These are phyloP conservation scores for Dascillus cervinus DNA, from an alignment of 2,888 invertebrate species.

Conservation along the genomic window DNA sequence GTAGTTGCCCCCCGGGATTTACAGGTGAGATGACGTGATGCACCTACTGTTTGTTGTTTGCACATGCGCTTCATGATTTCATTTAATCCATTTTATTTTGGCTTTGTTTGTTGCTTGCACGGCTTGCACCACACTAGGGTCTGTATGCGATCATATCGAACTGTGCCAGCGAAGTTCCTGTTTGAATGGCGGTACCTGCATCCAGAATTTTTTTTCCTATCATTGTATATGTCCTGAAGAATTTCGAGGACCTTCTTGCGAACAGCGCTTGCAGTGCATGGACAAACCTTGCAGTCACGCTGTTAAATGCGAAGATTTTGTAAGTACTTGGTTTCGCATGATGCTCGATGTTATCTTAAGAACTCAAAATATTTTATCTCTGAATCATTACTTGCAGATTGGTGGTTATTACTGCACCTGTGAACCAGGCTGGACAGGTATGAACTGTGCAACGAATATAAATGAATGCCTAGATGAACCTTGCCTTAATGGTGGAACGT, in stretches of 20 bases:
- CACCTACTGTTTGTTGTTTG: conserved; percentile 3
- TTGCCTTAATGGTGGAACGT: conserved; percentile 59
- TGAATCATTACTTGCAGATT: conserved; percentile 43
- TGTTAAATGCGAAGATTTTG: conserved; percentile 53
- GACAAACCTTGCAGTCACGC: conserved; percentile 56
- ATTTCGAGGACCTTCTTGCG: conserved; percentile 36
- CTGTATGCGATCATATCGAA: conserved; percentile 30
- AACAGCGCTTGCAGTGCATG: conserved; percentile 43
- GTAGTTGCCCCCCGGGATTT: conserved; percentile 63
- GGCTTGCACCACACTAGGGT: conserved; percentile 24
- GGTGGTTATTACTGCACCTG: conserved; percentile 63
- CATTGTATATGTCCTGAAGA: conserved; percentile 40
- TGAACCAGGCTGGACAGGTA: conserved; percentile 60
- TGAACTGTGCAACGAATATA: conserved; percentile 49
- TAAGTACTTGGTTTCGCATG: conserved; percentile 44
- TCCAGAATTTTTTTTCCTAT: conserved; percentile 30
- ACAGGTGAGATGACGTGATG: conserved; percentile 50
- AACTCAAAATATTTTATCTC: too few species aligned
- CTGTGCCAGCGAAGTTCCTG: conserved; percentile 38
- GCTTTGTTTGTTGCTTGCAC: conserved; percentile 17
- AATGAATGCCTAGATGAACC: conserved; percentile 51
- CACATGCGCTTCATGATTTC: conserved; percentile 1
- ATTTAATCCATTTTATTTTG: conserved; percentile 2
- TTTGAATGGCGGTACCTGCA: conserved; percentile 49
- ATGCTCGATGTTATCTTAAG: too few species aligned